Evolutionary conservation across 2,113 vertebrate genomes (phyloP), one percentile per base, ranked within the genome.

Genomic region (Lophochroa leadbeateri): DNA sequence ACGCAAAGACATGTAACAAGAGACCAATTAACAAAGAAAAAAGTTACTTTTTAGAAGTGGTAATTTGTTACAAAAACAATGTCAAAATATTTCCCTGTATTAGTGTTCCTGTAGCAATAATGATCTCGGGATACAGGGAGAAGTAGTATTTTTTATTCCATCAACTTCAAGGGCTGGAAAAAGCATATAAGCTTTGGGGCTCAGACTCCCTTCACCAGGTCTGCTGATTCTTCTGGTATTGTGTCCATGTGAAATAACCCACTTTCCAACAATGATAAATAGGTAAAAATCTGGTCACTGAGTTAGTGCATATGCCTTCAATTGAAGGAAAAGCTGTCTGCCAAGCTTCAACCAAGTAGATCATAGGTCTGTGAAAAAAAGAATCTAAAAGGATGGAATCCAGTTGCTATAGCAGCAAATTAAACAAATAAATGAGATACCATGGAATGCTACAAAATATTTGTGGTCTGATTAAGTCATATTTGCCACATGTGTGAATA

Each of bases 341-440:
- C 98, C 98, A 98, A 97, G 91, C 90, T 95, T 97, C 94, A 98
- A 97, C 95, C 96, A 94, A 92, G 96, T 71, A 96, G 96, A 98
- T 98, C 96, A 97, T 86, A 96, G 87, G 95, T 96, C 97, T 97
- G 94, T 92, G 91, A 90, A 96, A 88, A 94, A 94, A 88, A 84
- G 28, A 75, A 87, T 92, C 94, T 92, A 81, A 97, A 93, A 96
- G 89, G 96, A 97, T 97, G 96, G 97, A 98, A 98, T 98, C 94
- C 95, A 88, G 98, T 99, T 98, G 96, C 98, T 97, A 98, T 98
- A 98, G 98, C 44, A 95, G 97, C 98, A 97, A 95, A 97, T 98
- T 97, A 98, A 98, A 98, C 98, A 99, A 99, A 99, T 98, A 99
- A 96, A 98, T 86, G 98, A 98, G 98, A 98, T 98, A 97, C 97